Percentiles rank a stretch among this genome's conserved stretches.
These are phyloP conservation scores for Ophraella communa DNA, from an alignment of 2,888 invertebrate genomes.

Conservation along the genomic window DNA sequence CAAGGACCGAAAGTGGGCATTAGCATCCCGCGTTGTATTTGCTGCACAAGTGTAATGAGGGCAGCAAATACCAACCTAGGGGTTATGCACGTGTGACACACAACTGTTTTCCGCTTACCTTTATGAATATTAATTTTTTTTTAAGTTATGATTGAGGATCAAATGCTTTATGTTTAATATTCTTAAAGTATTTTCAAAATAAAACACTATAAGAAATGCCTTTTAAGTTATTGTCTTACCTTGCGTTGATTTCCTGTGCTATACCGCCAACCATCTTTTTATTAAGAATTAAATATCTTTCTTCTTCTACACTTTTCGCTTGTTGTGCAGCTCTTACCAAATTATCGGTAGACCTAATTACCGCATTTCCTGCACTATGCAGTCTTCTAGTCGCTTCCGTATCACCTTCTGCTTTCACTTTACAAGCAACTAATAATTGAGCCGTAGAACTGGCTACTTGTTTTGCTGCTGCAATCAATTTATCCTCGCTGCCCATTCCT, in stretches of 20 bases:
- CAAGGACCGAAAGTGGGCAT: no score
- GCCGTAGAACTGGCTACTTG: constrained; percentile 98
- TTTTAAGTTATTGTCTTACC: constrained; percentile 55
- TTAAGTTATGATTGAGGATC: no score
- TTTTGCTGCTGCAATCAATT: constrained; percentile 94
- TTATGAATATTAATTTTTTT: no score
- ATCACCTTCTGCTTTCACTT: constrained; percentile 97
- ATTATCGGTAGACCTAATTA: constrained; percentile 97
- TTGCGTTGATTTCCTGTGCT: constrained; percentile 93
- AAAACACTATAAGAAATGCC: no score
- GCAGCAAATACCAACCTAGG: no score
- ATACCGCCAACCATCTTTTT: constrained; percentile 95
- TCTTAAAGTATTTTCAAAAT: no score
- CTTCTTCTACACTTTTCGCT: constrained; percentile 90
- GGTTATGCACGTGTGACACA: no score
- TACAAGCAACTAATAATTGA: constrained; percentile 96
- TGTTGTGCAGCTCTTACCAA: constrained; percentile 93
- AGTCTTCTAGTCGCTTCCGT: constrained; percentile 92
- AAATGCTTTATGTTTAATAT: no score
- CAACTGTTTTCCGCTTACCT: no score
- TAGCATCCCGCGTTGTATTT: no score
- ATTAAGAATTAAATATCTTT: constrained; percentile 88
- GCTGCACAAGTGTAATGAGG: no score
- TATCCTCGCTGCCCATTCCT: constrained; percentile 86
- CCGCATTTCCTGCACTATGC: constrained; percentile 93